These are phyloP conservation scores for Drosophila ercepeae DNA, from an alignment of 1,140 invertebrate species.

Conservation along the genomic window DNA sequence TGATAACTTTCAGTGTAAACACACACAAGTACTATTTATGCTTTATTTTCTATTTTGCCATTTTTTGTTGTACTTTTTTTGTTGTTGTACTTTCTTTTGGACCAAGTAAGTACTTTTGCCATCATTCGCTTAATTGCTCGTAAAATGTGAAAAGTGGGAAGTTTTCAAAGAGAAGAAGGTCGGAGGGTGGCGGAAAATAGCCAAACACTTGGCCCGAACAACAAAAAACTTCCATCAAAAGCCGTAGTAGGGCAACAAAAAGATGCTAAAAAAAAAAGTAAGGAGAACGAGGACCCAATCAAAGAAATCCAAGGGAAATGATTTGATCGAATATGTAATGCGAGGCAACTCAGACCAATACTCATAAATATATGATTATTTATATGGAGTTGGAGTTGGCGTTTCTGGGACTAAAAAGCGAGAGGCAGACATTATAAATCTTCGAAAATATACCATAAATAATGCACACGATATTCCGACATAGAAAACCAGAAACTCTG, in stretches of 20 bases:
- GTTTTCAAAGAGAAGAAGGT: conserved; percentile 23
- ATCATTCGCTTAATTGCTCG: conserved; percentile 76
- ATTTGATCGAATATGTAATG: conserved; percentile 59
- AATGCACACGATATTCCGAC: conserved; percentile 73
- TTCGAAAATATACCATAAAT: conserved; percentile 79
- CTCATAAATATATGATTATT: conserved; percentile 76
- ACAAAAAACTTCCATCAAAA: conserved; percentile 57
- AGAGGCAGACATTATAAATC: conserved; percentile 64
- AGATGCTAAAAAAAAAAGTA: conserved; percentile 19
- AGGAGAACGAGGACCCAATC: conserved; percentile 20
- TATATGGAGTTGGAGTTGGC: too few relatives aligned
- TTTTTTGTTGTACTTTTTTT: background rate
- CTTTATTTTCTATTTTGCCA: conserved; percentile 11
- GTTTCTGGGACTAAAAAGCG: too few relatives aligned
- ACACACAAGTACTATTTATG: conserved; percentile 2
- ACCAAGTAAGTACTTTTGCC: conserved; percentile 69
- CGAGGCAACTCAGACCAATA: conserved; percentile 24
- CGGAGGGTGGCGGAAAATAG: conserved; percentile 2
- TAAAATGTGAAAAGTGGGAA: conserved; percentile 66
- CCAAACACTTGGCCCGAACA: conserved; percentile 45
- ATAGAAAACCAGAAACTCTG: conserved; percentile 55
- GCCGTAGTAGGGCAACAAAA: background rate
- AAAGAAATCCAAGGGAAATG: conserved; percentile 27
- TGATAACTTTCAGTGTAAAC: conserved; percentile 19
- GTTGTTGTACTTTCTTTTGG: conserved; percentile 23